These are phyloP conservation scores for Amblyornis subalaris DNA, from an alignment of 2,113 vertebrate species.

Conservation along the genomic window DNA sequence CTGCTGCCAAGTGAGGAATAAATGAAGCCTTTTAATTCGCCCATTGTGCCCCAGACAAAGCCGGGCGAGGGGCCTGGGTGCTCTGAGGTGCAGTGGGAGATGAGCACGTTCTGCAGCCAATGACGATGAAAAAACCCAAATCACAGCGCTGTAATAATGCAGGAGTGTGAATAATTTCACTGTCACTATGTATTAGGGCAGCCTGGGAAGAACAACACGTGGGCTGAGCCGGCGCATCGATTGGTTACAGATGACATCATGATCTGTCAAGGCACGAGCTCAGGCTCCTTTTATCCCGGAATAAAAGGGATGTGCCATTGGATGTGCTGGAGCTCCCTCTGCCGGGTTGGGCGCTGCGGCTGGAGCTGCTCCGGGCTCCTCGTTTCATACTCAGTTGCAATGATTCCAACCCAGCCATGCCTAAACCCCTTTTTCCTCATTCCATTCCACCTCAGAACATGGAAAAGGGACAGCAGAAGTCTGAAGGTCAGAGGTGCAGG, in stretches of 20 bases:
- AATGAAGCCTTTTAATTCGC: background rate
- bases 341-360: background rate
- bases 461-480: background rate
- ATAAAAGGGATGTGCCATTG: background rate
- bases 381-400: fast-evolving
- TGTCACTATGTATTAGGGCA: constrained; percentile 53
- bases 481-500: background rate
- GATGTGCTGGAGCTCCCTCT: constrained; percentile 69
- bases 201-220: constrained; percentile 44
- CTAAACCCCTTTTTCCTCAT: background rate
- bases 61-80: background rate
- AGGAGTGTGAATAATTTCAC: constrained; percentile 60
- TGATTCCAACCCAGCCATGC: background rate
- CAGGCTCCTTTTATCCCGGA: background rate
- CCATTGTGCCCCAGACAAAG: background rate
- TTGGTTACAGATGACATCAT: constrained; percentile 80
- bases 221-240: constrained; percentile 24
- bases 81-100: background rate
- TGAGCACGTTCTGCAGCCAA: background rate
- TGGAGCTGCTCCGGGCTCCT: background rate
- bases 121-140: background rate
- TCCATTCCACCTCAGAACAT: fast-evolving
- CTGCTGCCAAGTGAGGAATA: background rate
- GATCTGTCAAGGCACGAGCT: constrained; percentile 24
- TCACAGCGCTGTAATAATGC: background rate